phyloP scores from a whole-genome alignment of 2,888 invertebrate genomes.

The Sinohyriopsis cumingii region DNA sequence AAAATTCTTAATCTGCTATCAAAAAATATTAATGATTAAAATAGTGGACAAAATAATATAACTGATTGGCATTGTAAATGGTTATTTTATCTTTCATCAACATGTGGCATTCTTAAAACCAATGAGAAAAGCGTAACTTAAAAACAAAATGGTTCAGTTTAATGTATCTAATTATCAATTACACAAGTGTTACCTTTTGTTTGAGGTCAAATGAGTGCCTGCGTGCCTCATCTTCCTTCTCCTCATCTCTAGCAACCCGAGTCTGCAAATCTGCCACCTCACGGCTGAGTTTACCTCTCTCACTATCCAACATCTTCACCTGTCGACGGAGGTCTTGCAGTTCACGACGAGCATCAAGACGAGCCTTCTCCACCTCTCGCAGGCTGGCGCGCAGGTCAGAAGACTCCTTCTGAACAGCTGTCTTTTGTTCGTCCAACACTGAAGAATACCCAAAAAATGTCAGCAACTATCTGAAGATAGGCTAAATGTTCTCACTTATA shows the following conservation, averaged over 20 bases:
- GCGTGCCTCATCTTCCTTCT: conserved; percentile 71
- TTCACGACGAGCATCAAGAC: conserved; percentile 82
- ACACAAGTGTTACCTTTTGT: conserved; percentile 67
- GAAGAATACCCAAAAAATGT: conserved; percentile 63
- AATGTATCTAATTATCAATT: not conserved
- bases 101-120: no score
- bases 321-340: conserved; percentile 74
- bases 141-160: not conserved
- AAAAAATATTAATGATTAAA: not conserved
- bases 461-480: no score
- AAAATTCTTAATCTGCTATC: not conserved
- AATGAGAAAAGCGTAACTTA: not conserved
- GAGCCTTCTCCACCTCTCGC: conserved; percentile 83
- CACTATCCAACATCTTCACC: conserved; percentile 70
- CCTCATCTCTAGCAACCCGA: conserved; percentile 70
- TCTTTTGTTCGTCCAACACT: conserved; percentile 87
- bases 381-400: conserved; percentile 81
- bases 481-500: no score
- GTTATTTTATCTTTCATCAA: no score
- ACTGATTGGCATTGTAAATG: no score
- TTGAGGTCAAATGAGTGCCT: conserved; percentile 71
- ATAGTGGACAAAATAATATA: no score
- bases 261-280: conserved; percentile 71
- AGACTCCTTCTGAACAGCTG: conserved; percentile 83
- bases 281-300: conserved; percentile 70